These are phyloP conservation scores for Drosophila quinaria DNA, from an alignment of 2,888 invertebrate species.

Conservation along the genomic window DNA sequence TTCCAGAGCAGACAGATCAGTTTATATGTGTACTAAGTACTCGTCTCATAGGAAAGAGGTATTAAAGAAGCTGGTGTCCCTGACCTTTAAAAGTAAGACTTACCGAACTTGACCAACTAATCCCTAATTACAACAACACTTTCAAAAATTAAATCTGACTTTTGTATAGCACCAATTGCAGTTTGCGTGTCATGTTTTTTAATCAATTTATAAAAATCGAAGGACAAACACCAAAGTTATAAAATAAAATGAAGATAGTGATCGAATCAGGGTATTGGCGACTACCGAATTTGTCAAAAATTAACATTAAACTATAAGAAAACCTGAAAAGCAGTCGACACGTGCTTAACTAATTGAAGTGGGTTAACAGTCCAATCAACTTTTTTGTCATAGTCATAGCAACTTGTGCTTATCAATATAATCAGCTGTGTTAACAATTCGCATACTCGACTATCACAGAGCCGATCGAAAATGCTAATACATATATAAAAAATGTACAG, in stretches of 20 bases:
- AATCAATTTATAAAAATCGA: background rate
- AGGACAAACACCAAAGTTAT: background rate
- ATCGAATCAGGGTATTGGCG: too few relatives aligned
- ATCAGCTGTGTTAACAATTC: constrained; percentile 36
- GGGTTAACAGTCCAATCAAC: background rate
- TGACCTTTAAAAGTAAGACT: background rate
- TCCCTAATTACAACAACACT: background rate
- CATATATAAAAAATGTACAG: background rate
- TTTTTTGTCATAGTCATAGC: constrained; percentile 4
- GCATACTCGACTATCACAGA: constrained; percentile 16
- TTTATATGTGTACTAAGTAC: background rate
- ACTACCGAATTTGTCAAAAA: background rate
- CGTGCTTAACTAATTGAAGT: constrained; percentile 19
- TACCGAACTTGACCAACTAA: constrained; percentile 3
- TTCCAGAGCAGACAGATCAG: background rate
- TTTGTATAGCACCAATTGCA: background rate
- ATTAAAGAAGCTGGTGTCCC: background rate
- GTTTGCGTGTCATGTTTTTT: background rate
- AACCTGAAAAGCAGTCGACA: background rate
- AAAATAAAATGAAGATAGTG: background rate
- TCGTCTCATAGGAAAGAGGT: background rate
- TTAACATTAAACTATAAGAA: background rate
- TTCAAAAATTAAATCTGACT: background rate
- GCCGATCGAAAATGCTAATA: constrained; percentile 25
- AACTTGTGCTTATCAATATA: constrained; percentile 29